phyloP scores from a whole-genome alignment of 2,113 vertebrate genomes.

The Actinemys pallida region DNA sequence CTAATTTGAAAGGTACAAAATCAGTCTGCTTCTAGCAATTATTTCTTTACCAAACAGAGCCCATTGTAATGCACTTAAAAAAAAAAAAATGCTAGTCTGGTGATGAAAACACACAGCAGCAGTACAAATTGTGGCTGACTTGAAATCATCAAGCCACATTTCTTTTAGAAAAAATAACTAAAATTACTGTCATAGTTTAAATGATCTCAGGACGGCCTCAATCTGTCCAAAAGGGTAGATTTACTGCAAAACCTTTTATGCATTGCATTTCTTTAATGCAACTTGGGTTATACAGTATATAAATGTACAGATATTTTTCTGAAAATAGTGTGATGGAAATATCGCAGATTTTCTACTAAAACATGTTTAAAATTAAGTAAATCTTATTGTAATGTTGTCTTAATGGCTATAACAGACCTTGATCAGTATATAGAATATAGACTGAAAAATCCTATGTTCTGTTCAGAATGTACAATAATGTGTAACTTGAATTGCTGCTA shows the following conservation, averaged over 20 bases:
- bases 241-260: background rate
- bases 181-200: background rate
- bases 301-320: background rate
- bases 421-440: background rate
- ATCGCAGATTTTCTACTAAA: background rate
- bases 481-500: background rate
- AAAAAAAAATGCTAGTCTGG: background rate
- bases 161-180: background rate
- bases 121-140: background rate
- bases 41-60: background rate
- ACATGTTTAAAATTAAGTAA: background rate
- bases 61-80: background rate
- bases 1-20: background rate
- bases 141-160: background rate
- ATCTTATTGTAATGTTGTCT: background rate
- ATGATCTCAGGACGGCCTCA: background rate
- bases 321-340: background rate
- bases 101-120: background rate
- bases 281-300: background rate
- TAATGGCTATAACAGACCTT: background rate
- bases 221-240: background rate
- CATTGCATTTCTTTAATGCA: background rate
- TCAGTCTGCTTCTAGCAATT: background rate
- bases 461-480: background rate
- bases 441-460: background rate